Base-by-base conservation (phyloP, 1,140 invertebrate genomes). In the Muscidifurax raptorellus region DNA sequence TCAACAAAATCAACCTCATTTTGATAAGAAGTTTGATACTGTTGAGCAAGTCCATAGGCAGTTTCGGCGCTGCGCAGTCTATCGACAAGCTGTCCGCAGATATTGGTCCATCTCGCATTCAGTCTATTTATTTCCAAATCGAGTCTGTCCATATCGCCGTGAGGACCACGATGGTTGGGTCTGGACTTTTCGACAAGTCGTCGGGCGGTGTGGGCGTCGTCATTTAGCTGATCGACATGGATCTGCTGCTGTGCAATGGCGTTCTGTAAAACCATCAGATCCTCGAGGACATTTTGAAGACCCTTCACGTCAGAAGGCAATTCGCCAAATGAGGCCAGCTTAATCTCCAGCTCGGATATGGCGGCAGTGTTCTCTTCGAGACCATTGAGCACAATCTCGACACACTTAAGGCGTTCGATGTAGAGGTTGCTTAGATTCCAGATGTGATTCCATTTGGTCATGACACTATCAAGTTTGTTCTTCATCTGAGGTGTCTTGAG, bases 71-170 rank as follows among this genome's bases (percentile, higher is more conserved):
- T 97, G 64, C 96, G 95, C 47, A 99, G 91, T 91, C 97, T 97
- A 89, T 99, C 98, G 77, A 96, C 96, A 72, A 99, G 94, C 93
- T 99, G 98, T 59, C 95, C 95, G 91, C 97, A 98, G 18, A 99
- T 96, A 87, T 96, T 97, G 87, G 96, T 97, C 98, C 98, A 99
- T 77, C 98, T 94, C 64, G 95, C 95, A 86, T 97, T 97, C 7
- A 99, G 92, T 88, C 96, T 95, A 86, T 97, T 96, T 3, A 99
- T 96, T 88, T 99, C 98, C 87, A 97, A 96, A 90, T 99, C 98
- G n/a, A 99, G 91, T 25, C 96, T 94, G 88, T 99, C 98, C 82
- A 99, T 95, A 93, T 99, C 99, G 12, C 95, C 94, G 86, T 96
- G 96, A 86, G 94, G 95, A 81, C 94, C 96, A 64, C 92, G 94